Evolutionary conservation across 2,797 vertebrate species (phyloP), one percentile per base, ranked within the genome.

Genomic region (Acipenser ruthenus): DNA sequence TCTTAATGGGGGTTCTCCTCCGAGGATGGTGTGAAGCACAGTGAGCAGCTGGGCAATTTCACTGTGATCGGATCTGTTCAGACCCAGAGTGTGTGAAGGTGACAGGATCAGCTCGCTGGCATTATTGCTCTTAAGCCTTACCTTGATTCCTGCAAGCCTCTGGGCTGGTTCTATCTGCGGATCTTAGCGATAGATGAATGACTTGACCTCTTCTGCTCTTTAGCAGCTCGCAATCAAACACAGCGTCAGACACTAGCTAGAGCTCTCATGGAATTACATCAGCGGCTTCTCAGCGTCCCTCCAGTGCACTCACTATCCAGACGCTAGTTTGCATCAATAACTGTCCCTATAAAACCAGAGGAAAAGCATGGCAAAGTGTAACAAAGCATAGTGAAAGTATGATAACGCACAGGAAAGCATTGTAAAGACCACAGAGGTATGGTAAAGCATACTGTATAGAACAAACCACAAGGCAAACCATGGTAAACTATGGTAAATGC

Each of bases 1-100:
- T 73, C 72, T 74, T 79, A 79, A 79, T 81, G 66, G 73, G 69
- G 69, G 72, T 71, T 71, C 65, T 69, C 23, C 23, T 67, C 61
- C 50, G 58, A 64, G 70, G 70, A 69, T 63, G 58, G 62, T 50
- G 59, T 47, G 49, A 67, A 65, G 70, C 62, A 6, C 56, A n/a
- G 10, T 50, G 64, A 67, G 63, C 70, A 72, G 70, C 69, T 68
- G 69, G 65, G 18, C 75, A 77, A 75, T 81, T 77, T 76, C 72
- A 72, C 67, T 61, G 65, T 49, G 53, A 74, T 60, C 70, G 75
- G 73, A 76, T 72, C 74, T 71, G 70, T 63, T 68, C 63, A 71
- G 63, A 64, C 59, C 69, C 56, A 37, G 65, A 67, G 66, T 75
- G 70, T 73, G 69, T 66, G 69, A 67, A 65, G 68, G 66, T 61